Evolutionary conservation across 2,113 vertebrate species (phyloP), one percentile per base, ranked within the genome.

Genomic region (Peromyscus californicus): DNA sequence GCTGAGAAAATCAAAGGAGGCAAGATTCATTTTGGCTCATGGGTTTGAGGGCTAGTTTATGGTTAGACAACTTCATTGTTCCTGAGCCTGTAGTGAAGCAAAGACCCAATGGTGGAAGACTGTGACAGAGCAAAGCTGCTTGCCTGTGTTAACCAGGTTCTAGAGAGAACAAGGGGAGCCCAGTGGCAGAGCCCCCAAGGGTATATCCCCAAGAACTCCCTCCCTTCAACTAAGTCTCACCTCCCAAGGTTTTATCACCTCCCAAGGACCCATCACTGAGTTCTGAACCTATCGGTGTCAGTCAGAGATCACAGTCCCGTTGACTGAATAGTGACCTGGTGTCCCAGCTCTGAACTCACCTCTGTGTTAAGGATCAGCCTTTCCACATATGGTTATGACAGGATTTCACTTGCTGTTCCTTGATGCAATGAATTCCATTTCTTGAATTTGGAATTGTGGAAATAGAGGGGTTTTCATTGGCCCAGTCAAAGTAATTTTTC

Each of bases 371-470:
- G 61, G 4, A 65, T 63, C 31, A 51, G 21, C 7, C 33, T 22
- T 57, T 39, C 48, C 57, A 29, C 33, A 3, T 17, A 33, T 16
- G 2, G 4, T 13, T 22, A 36, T 48, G 36, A n/a, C 89, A 79
- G 74, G 67, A 51, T 76, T 82, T 91, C 7, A 75, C 9, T n/a
- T 90, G 26, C 4, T 87, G 96, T 89, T 69, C 54, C 29, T 91
- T 91, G 5, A 7, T 93, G 21, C 12, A 65, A 0, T 86, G 3
- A 59, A 84, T 91, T 76, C 45, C 13, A 33, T 76, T 72, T 92
- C 59, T 96, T 91, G 26, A 78, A 19, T 89, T 85, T 96, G 67
- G n/a, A 93, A 33, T 85, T 91, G 24, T 82, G 54, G 72, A 92
- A 83, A 70, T 59, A 84, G 15, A 79, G 22, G 89, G 45, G 2